A percentile compares a stretch with the other conserved stretches of the same genome.
Evolutionary conservation across 2,888 invertebrate genomes (phyloP).

Genomic region (Fabriciana adippe): DNA sequence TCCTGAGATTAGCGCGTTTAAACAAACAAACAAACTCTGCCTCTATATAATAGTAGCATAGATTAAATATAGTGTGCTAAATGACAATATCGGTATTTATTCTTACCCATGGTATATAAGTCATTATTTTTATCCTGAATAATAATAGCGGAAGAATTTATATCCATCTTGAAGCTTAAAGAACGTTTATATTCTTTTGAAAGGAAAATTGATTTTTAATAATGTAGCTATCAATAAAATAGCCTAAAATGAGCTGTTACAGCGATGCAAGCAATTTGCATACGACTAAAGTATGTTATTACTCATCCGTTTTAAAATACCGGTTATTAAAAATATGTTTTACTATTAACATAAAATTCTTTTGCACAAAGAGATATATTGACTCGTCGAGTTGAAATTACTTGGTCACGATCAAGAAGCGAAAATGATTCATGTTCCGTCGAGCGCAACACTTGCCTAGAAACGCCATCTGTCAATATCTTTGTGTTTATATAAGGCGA

Average conservation of each 20-base stretch:
- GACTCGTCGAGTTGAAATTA: constrained; percentile 37
- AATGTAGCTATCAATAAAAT: constrained; percentile 63
- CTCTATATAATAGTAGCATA: too few relatives aligned
- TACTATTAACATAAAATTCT: constrained; percentile 25
- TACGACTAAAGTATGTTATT: constrained; percentile 49
- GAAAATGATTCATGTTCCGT: constrained; percentile 39
- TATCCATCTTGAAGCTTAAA: constrained; percentile 17
- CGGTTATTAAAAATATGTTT: constrained; percentile 30
- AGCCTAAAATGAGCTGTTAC: constrained; percentile 56
- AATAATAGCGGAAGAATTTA: constrained; percentile 36
- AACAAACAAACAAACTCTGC: too few relatives aligned
- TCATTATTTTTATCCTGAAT: constrained; percentile 17
- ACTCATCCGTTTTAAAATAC: constrained; percentile 31
- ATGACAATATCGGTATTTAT: constrained; percentile 1
- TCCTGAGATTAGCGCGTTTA: too few relatives aligned
- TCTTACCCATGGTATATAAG: constrained; percentile 1
- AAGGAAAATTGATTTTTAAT: constrained; percentile 76
- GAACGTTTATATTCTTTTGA: constrained; percentile 45
- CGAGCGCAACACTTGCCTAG: constrained; percentile 32
- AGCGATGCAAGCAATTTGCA: constrained; percentile 59
- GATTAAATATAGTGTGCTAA: not conserved
- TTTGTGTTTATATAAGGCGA: constrained; percentile 33
- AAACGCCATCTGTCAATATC: constrained; percentile 38
- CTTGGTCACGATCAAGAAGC: constrained; percentile 38
- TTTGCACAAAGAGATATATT: constrained; percentile 26